These are phyloP conservation scores for Cheilosia pagana DNA, from an alignment of 2,888 invertebrate genomes.

Conservation along the genomic window DNA sequence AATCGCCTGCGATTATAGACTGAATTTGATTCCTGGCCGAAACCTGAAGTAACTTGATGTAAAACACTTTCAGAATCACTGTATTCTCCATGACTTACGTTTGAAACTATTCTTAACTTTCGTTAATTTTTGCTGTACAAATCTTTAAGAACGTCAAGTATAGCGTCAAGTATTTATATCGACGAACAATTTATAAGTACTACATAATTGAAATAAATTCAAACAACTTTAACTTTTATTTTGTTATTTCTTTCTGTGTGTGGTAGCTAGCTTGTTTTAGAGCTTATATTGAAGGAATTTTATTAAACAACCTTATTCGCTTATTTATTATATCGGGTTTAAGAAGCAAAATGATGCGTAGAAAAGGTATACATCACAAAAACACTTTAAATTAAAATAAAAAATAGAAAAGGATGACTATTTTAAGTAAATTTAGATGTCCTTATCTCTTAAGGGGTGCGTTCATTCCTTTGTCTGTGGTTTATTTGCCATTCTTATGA, in stretches of 20 bases:
- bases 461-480: conserved; percentile 39
- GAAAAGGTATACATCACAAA: conserved; percentile 20
- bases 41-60: too few species aligned
- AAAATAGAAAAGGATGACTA: conserved; percentile 11
- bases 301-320: conserved; percentile 45
- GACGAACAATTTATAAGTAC: too few species aligned
- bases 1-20: too few species aligned
- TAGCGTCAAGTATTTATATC: too few species aligned
- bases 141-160: too few species aligned
- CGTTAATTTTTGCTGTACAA: too few species aligned
- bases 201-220: not conserved
- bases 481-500: conserved; percentile 54
- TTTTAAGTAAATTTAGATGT: conserved; percentile 43
- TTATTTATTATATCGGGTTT: conserved; percentile 32
- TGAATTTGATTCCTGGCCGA: too few species aligned
- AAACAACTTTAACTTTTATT: not conserved
- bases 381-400: conserved; percentile 33
- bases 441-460: conserved; percentile 18
- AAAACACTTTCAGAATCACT: too few species aligned
- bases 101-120: too few species aligned
- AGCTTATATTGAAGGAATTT: conserved; percentile 27
- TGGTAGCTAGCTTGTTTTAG: conserved; percentile 4
- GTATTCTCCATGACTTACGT: too few species aligned
- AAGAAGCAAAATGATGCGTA: conserved; percentile 39
- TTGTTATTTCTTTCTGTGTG: not conserved